These are phyloP conservation scores for Saxidomus purpurata DNA, from an alignment of 1,140 invertebrate genomes.

Conservation along the genomic window DNA sequence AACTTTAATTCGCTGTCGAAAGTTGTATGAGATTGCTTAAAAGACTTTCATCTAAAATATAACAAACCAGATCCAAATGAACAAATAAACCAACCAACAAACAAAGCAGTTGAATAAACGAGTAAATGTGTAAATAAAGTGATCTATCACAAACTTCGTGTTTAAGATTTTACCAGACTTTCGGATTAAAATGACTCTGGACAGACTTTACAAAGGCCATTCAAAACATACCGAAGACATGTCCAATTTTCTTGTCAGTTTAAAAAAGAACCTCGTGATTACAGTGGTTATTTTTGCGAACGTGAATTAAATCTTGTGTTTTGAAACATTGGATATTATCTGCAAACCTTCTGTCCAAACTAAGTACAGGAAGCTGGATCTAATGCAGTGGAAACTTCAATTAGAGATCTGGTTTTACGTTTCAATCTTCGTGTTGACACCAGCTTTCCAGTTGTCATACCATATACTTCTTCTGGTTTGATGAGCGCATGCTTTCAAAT, in stretches of 20 bases:
- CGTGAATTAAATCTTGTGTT: constrained; percentile 44
- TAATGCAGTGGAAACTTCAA: constrained; percentile 47
- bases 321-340: constrained; percentile 43
- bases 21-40: no score
- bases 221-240: neutral
- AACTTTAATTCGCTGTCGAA: no score
- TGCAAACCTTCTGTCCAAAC: constrained; percentile 32
- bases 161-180: no score
- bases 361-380: constrained; percentile 10
- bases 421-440: constrained; percentile 49
- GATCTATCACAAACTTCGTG: no score
- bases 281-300: constrained; percentile 12
- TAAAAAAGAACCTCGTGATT: neutral
- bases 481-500: neutral
- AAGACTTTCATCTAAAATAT: no score
- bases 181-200: neutral
- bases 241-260: constrained; percentile 33
- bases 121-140: no score
- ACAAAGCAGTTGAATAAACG: no score
- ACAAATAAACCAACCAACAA: no score
- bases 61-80: no score
- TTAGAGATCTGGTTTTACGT: constrained; percentile 45
- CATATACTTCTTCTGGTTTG: constrained; percentile 3
- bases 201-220: neutral
- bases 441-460: constrained; percentile 18